Conservation (phyloP, 2,797 vertebrate genomes). For the Botia almorhae region DNA sequence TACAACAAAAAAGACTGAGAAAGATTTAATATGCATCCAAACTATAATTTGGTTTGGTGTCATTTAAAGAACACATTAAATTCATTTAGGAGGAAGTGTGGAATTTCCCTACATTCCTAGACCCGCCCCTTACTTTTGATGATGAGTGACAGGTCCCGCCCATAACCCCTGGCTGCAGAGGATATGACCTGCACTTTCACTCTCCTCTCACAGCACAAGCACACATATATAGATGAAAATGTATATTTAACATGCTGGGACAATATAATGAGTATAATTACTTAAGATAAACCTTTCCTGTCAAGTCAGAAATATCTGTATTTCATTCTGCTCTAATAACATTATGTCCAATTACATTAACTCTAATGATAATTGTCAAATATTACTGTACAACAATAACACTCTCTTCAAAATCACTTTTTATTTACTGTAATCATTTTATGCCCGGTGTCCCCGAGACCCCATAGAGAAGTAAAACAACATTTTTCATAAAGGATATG, state of each 20-base stretch:
- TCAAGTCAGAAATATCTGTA: no score
- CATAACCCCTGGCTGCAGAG: constrained; percentile 49
- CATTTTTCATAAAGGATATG: background rate
- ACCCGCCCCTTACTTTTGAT: constrained; percentile 57
- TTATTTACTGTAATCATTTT: background rate
- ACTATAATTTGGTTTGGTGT: constrained; percentile 22
- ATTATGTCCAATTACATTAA: background rate
- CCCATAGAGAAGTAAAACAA: background rate
- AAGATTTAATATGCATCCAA: constrained; percentile 14
- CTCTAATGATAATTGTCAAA: background rate
- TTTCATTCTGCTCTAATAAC: background rate
- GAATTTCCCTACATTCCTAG: constrained; percentile 74
- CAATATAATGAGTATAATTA: background rate
- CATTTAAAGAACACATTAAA: constrained; percentile 32
- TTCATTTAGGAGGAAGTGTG: constrained; percentile 59
- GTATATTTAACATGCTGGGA: background rate
- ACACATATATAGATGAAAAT: background rate
- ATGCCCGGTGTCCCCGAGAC: background rate
- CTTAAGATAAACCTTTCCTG: background rate
- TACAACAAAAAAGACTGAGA: constrained; percentile 3
- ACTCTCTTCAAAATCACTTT: no score
- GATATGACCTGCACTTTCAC: background rate
- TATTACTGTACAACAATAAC: no score
- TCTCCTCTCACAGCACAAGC: constrained; percentile 2
- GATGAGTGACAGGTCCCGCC: constrained; percentile 56